Conservation (phyloP, 2,888 invertebrate species). For the Ectemnius lituratus region DNA sequence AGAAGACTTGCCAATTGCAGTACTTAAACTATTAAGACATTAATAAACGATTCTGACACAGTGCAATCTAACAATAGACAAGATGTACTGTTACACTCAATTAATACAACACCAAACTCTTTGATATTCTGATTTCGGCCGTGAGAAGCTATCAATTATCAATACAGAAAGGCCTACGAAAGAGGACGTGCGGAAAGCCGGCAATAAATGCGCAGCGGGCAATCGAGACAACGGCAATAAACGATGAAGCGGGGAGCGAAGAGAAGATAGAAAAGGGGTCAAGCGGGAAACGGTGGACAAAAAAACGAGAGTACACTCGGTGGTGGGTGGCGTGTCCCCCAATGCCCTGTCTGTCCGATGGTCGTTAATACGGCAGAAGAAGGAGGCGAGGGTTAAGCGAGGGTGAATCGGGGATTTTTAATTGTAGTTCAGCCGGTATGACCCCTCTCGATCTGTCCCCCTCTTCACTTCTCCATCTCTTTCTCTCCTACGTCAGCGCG, state of each 20-base stretch:
- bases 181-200: no score
- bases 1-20: no score
- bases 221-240: constrained; percentile 16
- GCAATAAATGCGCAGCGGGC: constrained; percentile 1
- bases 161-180: no score
- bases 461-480: no score
- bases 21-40: no score
- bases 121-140: no score
- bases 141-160: no score
- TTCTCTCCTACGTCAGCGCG: no score
- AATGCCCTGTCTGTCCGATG: constrained; percentile 43
- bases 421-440: constrained; percentile 74
- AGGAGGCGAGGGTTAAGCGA: constrained; percentile 67
- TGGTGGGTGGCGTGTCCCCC: constrained; percentile 57
- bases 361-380: constrained; percentile 71
- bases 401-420: constrained; percentile 74
- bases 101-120: no score
- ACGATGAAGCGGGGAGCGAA: constrained; percentile 10
- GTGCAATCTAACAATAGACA: no score
- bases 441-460: constrained; percentile 64
- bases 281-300: constrained; percentile 58
- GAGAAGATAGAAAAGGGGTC: constrained; percentile 43
- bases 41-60: no score
- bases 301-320: constrained; percentile 59
- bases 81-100: no score